phyloP scores from a whole-genome alignment of 2,113 vertebrate genomes.

The Pseudopodoces humilis region DNA sequence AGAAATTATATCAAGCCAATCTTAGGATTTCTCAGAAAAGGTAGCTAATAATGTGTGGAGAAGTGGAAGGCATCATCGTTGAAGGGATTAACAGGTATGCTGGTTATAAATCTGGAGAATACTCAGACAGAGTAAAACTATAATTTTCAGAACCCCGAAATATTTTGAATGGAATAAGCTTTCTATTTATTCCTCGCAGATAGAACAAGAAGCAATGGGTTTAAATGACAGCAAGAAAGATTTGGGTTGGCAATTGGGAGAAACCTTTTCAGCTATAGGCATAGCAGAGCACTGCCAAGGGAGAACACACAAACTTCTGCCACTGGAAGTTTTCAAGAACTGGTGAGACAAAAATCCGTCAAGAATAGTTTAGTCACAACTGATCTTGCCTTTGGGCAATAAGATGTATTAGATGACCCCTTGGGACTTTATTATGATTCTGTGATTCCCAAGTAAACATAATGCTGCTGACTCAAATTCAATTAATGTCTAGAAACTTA shows the following conservation, averaged over 20 bases:
- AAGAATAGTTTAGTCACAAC: not conserved
- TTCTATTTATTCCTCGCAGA: not conserved
- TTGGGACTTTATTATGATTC: not conserved
- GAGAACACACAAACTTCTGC: not conserved
- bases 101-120: not conserved
- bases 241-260: not conserved
- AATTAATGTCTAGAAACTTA: not conserved
- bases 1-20: not conserved
- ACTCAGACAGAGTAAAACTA: not conserved
- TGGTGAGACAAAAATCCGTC: slow-evolving; percentile 19
- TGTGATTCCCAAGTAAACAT: not conserved
- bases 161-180: not conserved
- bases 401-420: not conserved
- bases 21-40: not conserved
- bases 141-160: not conserved
- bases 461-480: not conserved
- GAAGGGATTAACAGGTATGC: not conserved
- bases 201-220: not conserved
- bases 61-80: not conserved
- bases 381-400: not conserved
- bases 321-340: slow-evolving; percentile 18
- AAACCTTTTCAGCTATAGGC: not conserved
- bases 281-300: not conserved
- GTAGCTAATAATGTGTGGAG: not conserved
- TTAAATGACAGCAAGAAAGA: slow-evolving; percentile 10